Percentiles rank a stretch among this genome's conserved stretches.
phyloP scores from a whole-genome alignment of 2,888 invertebrate genomes.

The Leucophenga maculata region DNA sequence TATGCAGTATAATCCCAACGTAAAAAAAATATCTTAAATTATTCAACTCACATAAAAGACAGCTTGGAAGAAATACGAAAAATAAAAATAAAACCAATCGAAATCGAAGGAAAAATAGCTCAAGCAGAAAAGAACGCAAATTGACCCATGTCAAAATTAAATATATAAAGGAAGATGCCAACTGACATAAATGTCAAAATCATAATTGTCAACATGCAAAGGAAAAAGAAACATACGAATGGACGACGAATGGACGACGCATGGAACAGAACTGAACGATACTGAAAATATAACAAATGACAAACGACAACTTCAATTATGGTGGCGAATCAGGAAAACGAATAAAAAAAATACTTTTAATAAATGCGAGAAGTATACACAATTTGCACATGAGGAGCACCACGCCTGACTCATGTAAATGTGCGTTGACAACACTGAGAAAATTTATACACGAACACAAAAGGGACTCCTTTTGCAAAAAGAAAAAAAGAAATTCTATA shows the following conservation, averaged over 20 bases:
- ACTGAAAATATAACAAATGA: conserved; percentile 39
- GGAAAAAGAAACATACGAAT: conserved; percentile 13
- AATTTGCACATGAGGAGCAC: conserved; percentile 32
- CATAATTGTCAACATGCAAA: conserved; percentile 59
- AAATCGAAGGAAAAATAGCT: background rate
- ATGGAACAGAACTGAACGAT: conserved; percentile 22
- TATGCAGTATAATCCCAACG: too few species aligned
- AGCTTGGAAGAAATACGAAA: too few species aligned
- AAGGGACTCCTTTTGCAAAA: background rate
- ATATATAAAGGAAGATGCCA: conserved; percentile 47
- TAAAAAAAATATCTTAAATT: too few species aligned
- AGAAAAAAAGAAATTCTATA: conserved; percentile 43
- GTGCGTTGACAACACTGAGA: conserved; percentile 60
- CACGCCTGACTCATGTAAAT: conserved; percentile 60
- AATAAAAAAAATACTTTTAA: conserved; percentile 25
- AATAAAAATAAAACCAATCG: too few species aligned
- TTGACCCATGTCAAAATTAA: conserved; percentile 57
- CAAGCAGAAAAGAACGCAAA: conserved; percentile 10
- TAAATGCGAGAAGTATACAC: conserved; percentile 22
- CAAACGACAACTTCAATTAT: conserved; percentile 62
- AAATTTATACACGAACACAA: conserved; percentile 35
- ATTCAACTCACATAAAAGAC: too few species aligned
- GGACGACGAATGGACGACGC: conserved; percentile 6
- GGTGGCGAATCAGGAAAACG: conserved; percentile 24
- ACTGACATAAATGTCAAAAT: conserved; percentile 61